Conservation (phyloP, 1,140 invertebrate species). For the Sitophilus oryzae region DNA sequence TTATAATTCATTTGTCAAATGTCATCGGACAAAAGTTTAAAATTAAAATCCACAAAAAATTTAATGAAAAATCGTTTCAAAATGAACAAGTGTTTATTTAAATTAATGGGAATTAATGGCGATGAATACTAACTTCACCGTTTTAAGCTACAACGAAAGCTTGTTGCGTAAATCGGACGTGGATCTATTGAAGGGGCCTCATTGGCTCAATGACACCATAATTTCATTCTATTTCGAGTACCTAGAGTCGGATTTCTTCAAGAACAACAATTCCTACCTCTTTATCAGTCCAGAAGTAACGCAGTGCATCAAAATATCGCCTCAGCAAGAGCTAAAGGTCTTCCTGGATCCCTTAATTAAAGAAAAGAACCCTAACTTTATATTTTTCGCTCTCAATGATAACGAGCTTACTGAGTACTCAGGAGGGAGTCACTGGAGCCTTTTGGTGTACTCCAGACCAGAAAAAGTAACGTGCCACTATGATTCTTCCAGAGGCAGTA, state of each 20-base stretch:
- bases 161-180: slow-evolving; percentile 72
- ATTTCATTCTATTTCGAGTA: slow-evolving; percentile 92
- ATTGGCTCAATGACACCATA: slow-evolving; percentile 84
- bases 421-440: slow-evolving; percentile 85
- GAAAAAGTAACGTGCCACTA: slow-evolving; percentile 71
- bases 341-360: slow-evolving; percentile 69
- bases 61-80: too few species aligned
- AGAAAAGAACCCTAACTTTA: slow-evolving; percentile 57
- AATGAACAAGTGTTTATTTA: background rate
- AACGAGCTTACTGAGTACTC: slow-evolving; percentile 60
- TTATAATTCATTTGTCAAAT: background rate
- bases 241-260: slow-evolving; percentile 60
- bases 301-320: slow-evolving; percentile 73
- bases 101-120: background rate
- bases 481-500: slow-evolving; percentile 64
- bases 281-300: slow-evolving; percentile 84
- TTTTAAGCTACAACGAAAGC: slow-evolving; percentile 50
- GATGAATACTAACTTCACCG: slow-evolving; percentile 22
- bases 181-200: slow-evolving; percentile 64
- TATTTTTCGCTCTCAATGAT: slow-evolving; percentile 86
- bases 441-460: slow-evolving; percentile 54
- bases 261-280: slow-evolving; percentile 55
- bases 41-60: background rate
- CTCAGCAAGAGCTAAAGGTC: slow-evolving; percentile 54
- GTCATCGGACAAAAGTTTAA: background rate